These are phyloP conservation scores for Alectura lathami DNA, from an alignment of 2,113 vertebrate species.

Conservation along the genomic window DNA sequence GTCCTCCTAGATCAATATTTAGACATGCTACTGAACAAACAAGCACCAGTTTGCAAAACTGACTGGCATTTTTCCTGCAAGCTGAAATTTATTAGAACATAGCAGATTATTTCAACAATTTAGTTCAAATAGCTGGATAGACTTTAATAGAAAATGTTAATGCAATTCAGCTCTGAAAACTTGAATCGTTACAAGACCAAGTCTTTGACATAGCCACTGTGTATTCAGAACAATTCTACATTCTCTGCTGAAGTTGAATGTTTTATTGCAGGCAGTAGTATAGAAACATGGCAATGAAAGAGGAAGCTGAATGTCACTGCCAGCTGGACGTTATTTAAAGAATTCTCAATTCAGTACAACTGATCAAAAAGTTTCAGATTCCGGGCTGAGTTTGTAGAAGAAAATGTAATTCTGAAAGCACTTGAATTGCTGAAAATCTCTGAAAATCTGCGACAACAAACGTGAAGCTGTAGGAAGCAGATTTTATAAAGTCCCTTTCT, in stretches of 20 bases:
- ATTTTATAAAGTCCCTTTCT: neutral
- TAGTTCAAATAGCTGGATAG: neutral
- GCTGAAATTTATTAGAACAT: neutral
- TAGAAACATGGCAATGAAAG: neutral
- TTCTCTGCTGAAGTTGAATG: neutral
- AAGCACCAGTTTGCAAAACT: neutral
- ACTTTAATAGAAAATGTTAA: neutral
- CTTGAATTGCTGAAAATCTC: neutral
- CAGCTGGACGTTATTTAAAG: neutral
- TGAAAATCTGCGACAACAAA: neutral
- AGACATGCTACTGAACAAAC: neutral
- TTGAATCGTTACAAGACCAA: neutral
- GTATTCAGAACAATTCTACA: neutral
- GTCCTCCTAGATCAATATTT: neutral
- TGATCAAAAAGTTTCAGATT: conserved; percentile 5
- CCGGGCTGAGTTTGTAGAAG: neutral
- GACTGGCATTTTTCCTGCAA: neutral
- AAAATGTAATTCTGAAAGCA: neutral
- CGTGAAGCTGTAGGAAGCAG: neutral
- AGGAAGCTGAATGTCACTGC: neutral
- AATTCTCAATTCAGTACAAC: neutral
- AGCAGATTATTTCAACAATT: neutral
- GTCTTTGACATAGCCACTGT: neutral
- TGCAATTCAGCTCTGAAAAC: neutral
- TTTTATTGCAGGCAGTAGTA: neutral